phyloP scores from a whole-genome alignment of 2,797 vertebrate genomes.

The Hyperoplus lanceolatus region DNA sequence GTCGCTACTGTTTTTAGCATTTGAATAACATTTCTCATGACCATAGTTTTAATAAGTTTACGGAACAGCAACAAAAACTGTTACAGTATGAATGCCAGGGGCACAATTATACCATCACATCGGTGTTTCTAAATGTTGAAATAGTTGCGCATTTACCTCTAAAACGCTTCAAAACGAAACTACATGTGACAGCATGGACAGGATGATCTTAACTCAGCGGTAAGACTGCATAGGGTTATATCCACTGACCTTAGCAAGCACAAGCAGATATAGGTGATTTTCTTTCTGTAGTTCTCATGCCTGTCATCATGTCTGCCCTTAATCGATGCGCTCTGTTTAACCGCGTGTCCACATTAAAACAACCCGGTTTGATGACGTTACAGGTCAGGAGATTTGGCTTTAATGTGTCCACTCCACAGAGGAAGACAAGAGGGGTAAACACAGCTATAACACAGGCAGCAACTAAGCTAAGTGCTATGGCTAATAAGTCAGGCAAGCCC shows the following conservation, averaged over 20 bases:
- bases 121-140: not conserved
- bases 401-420: constrained; percentile 4
- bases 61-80: fast-evolving
- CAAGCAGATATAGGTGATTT: not conserved
- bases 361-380: not conserved
- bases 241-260: not conserved
- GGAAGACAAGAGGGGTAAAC: not conserved
- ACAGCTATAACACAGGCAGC: not conserved
- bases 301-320: constrained; percentile 32
- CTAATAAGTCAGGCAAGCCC: not conserved
- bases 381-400: constrained; percentile 11
- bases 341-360: not conserved
- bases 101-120: fast-evolving
- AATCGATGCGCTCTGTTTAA: constrained; percentile 7
- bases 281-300: fast-evolving
- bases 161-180: not conserved
- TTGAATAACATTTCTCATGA: not conserved
- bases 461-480: not conserved
- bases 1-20: constrained; percentile 7
- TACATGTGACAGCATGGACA: not conserved
- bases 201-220: constrained; percentile 1
- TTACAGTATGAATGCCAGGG: fast-evolving
- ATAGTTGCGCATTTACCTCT: not conserved
- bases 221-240: not conserved
- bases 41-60: not conserved